These are phyloP conservation scores for Dicyrtomina minuta DNA, from an alignment of 2,888 invertebrate genomes.

Conservation along the genomic window DNA sequence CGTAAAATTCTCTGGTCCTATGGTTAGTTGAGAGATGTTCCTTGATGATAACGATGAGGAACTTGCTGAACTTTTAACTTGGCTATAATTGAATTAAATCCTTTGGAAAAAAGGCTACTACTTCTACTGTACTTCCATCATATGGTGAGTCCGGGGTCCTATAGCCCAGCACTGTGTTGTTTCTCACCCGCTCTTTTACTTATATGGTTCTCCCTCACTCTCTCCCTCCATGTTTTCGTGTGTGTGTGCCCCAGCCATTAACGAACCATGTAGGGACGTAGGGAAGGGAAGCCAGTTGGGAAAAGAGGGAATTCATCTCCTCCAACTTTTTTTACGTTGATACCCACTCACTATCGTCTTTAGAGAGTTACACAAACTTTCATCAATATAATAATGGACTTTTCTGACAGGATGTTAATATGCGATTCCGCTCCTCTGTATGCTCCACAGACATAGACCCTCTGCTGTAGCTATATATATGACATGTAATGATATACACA, in stretches of 20 bases:
- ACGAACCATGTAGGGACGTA: background rate
- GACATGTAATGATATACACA: too few species aligned
- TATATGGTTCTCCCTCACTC: background rate
- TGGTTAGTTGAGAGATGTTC: background rate
- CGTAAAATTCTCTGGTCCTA: slow-evolving; percentile 14
- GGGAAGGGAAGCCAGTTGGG: background rate
- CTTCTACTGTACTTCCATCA: slow-evolving; percentile 16
- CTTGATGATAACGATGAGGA: slow-evolving; percentile 33
- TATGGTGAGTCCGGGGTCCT: background rate
- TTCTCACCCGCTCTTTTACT: background rate
- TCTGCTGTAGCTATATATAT: too few species aligned
- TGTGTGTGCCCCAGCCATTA: background rate
- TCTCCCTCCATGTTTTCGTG: background rate
- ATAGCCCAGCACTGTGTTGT: background rate
- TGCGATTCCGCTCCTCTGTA: background rate
- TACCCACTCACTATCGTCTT: background rate
- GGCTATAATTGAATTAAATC: slow-evolving; percentile 41
- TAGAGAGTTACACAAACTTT: slow-evolving; percentile 1
- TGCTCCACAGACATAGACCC: too few species aligned
- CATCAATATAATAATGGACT: background rate
- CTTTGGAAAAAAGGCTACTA: slow-evolving; percentile 30
- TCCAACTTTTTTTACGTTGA: background rate
- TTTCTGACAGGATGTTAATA: slow-evolving; percentile 14
- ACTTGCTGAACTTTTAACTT: slow-evolving; percentile 46
- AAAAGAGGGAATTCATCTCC: background rate